Evolutionary conservation across 2,113 vertebrate genomes (phyloP).

Genomic region (Petrocephalus microphthalmus): DNA sequence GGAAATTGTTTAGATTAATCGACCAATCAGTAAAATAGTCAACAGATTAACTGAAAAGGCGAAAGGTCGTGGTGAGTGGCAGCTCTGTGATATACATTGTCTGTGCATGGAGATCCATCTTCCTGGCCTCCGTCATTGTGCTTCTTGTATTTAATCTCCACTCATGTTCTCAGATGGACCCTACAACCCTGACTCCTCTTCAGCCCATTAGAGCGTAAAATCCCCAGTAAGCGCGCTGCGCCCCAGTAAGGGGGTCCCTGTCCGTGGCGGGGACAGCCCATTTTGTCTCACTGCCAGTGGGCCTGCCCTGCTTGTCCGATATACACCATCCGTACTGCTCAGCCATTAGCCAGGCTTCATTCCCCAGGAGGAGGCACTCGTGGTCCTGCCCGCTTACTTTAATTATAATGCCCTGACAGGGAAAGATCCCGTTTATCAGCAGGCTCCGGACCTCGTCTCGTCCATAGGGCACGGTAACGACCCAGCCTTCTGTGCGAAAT

Average conservation of each 20-base stretch:
- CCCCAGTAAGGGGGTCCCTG: background rate
- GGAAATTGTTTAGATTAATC: too few relatives aligned
- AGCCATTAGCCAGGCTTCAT: background rate
- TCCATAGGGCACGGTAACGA: background rate
- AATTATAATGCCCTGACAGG: background rate
- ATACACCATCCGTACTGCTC: background rate
- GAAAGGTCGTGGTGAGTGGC: too few relatives aligned
- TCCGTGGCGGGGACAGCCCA: too few relatives aligned
- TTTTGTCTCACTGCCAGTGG: background rate
- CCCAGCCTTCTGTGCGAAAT: slow-evolving; percentile 22
- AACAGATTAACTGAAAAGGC: too few relatives aligned
- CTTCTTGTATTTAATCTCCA: background rate
- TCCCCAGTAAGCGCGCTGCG: background rate
- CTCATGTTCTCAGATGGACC: background rate
- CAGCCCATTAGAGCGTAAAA: background rate
- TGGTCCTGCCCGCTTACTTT: background rate
- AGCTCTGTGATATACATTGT: background rate
- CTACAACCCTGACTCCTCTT: background rate
- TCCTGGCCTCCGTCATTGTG: background rate
- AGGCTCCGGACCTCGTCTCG: background rate
- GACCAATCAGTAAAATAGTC: too few relatives aligned
- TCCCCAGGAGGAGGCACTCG: background rate
- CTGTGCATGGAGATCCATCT: background rate
- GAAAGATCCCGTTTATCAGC: slow-evolving; percentile 11
- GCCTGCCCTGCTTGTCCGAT: background rate